Conservation (phyloP, 2,797 vertebrate species). For the Brachyalestes nurse region DNA sequence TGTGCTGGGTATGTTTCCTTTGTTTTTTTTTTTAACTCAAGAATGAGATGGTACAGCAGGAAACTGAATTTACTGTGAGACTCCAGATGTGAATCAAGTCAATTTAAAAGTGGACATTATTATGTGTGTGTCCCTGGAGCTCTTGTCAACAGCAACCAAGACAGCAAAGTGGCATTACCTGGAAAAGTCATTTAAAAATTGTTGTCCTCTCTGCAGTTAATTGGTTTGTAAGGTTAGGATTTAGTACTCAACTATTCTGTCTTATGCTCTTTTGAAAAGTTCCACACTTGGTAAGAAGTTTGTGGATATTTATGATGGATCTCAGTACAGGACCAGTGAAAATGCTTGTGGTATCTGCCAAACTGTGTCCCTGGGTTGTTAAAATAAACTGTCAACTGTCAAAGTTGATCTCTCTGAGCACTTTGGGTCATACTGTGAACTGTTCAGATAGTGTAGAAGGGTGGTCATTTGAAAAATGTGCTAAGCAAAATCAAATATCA, state of each 20-base stretch:
- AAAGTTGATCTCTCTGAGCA: not conserved
- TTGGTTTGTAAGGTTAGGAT: not conserved
- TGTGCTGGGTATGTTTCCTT: not conserved
- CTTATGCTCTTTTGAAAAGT: not conserved
- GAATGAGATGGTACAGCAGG: not conserved
- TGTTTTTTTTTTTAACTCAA: not conserved
- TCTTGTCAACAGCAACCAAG: not conserved
- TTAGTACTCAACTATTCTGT: constrained; percentile 3
- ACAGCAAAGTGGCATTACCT: not conserved
- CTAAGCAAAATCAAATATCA: not conserved
- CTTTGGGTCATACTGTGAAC: constrained; percentile 17
- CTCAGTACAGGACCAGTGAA: not conserved
- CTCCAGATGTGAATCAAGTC: not conserved
- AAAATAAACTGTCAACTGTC: constrained; percentile 27
- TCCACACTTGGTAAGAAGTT: constrained; percentile 7
- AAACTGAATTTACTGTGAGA: not conserved
- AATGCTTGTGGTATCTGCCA: not conserved
- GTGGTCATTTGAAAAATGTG: not conserved
- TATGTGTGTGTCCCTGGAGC: not conserved
- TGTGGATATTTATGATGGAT: constrained; percentile 27
- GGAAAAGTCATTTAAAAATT: not conserved
- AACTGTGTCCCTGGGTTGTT: constrained; percentile 12
- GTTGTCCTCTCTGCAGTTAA: not conserved
- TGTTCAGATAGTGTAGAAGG: constrained; percentile 19
- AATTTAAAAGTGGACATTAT: no score